Percentiles rank a stretch among this genome's conserved stretches.
Evolutionary conservation across 2,888 invertebrate genomes (phyloP).

Genomic region (Cephonodes hylas): DNA sequence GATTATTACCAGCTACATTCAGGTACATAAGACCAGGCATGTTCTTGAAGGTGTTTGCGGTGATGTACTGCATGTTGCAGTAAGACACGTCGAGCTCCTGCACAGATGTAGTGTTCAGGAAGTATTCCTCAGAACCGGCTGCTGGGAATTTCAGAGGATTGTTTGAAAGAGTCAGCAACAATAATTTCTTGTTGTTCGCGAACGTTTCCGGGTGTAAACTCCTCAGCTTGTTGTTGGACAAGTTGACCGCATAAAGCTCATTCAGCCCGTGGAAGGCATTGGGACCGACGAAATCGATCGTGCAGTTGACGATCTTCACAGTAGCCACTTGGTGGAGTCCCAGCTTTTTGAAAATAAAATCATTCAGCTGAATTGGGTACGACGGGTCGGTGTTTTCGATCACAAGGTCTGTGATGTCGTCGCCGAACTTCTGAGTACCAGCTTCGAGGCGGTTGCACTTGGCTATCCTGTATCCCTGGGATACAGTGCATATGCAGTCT

Average conservation of each 20-base stretch:
- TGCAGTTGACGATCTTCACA: slow-evolving; percentile 85
- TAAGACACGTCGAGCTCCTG: slow-evolving; percentile 87
- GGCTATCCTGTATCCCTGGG: slow-evolving; percentile 82
- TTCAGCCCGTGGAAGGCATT: slow-evolving; percentile 86
- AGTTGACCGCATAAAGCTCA: slow-evolving; percentile 84
- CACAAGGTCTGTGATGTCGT: slow-evolving; percentile 84
- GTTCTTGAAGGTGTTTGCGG: slow-evolving; percentile 83
- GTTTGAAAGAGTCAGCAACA: slow-evolving; percentile 84
- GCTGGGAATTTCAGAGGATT: slow-evolving; percentile 82
- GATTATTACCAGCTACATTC: slow-evolving; percentile 85
- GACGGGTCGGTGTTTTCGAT: slow-evolving; percentile 83
- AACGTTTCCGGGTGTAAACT: slow-evolving; percentile 86
- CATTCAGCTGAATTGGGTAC: slow-evolving; percentile 81
- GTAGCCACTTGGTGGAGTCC: slow-evolving; percentile 85
- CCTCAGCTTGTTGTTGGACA: slow-evolving; percentile 85
- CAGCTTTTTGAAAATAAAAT: slow-evolving; percentile 82
- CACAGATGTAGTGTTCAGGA: slow-evolving; percentile 82
- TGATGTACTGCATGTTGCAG: slow-evolving; percentile 84
- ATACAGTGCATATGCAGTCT: slow-evolving; percentile 83
- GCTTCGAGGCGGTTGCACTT: slow-evolving; percentile 86
- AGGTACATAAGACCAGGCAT: slow-evolving; percentile 84
- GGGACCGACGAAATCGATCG: slow-evolving; percentile 83
- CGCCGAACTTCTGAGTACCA: slow-evolving; percentile 84
- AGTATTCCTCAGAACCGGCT: slow-evolving; percentile 66
- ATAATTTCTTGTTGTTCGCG: slow-evolving; percentile 83